Evolutionary conservation across 1,140 invertebrate genomes (phyloP), one percentile per base, ranked within the genome.

Genomic region (Mizuhopecten yessoensis): DNA sequence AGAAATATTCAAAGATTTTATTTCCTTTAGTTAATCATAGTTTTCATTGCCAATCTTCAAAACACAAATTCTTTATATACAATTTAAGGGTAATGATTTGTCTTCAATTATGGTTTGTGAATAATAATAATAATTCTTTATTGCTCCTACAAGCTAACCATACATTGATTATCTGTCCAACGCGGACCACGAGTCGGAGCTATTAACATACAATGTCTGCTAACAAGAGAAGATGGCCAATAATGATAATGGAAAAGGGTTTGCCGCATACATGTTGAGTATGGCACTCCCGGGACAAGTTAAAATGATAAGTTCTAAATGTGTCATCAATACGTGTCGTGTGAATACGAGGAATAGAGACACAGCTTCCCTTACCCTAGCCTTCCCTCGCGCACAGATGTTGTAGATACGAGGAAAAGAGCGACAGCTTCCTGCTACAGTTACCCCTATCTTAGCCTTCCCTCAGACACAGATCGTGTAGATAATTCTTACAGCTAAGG

Each of bases 211-310:
- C 42, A 45, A 1, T 13, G 42, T 13, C 42, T 45, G 42, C 9
- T 75, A 75, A 75, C 57, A 75, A 5, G n/a, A n/a, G 57, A 75
- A 75, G 9, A 29, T 75, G n/a, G 57, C 57, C n/a, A 17, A 75
- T 75, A 29, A 75, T 9, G 57, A 29, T 75, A 29, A 75, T 75
- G n/a, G 57, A 9, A 11, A 0, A 29, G n/a, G 23, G n/a, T 29
- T 75, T 75, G 15, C 57, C 42, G 17, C 42, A 17, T 20, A 45
- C 17, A 17, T 75, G 57, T 75, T 0, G 23, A 29, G 9, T 17
- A 75, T 29, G n/a, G 57, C 57, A 75, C 57, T 29, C 57, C 57
- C 57, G 57, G n/a, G 57, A 75, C 57, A n/a, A n/a, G n/a, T 75
- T 75, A 29, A 75, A 75, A 75, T 75, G 57, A 75, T 75, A 29